Evolutionary conservation across 2,797 vertebrate genomes (phyloP).

Genomic region (Alca torda): DNA sequence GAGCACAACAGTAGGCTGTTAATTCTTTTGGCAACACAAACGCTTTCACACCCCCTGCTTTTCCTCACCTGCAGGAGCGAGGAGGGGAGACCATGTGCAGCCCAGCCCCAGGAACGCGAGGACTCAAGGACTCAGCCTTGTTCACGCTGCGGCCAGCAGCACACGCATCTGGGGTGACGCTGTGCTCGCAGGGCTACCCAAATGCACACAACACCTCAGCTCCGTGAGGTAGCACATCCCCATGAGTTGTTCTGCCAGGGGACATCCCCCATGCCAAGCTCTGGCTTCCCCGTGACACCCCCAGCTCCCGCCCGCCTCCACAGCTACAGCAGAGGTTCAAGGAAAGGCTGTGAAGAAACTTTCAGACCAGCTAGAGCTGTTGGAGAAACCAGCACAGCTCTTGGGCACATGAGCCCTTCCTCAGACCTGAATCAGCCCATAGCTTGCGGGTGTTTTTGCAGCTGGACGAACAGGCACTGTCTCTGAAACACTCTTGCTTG

Average conservation of each 20-base stretch:
- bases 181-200: not conserved
- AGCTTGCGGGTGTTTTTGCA: not conserved
- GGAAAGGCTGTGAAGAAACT: not conserved
- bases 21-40: slow-evolving; percentile 44
- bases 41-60: not conserved
- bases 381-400: not conserved
- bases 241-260: not conserved
- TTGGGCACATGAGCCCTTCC: not conserved
- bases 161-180: accelerated
- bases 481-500: not conserved
- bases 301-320: not conserved
- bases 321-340: not conserved
- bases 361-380: not conserved
- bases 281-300: not conserved
- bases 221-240: not conserved
- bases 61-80: not conserved
- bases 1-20: slow-evolving; percentile 29
- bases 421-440: not conserved
- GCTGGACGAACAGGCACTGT: not conserved
- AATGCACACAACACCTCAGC: not conserved
- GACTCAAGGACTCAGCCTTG: not conserved
- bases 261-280: accelerated
- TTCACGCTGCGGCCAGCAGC: accelerated
- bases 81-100: not conserved
- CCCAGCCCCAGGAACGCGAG: not conserved